Evolutionary conservation across 2,888 invertebrate species (phyloP).

Genomic region (Nomada fabriciana): DNA sequence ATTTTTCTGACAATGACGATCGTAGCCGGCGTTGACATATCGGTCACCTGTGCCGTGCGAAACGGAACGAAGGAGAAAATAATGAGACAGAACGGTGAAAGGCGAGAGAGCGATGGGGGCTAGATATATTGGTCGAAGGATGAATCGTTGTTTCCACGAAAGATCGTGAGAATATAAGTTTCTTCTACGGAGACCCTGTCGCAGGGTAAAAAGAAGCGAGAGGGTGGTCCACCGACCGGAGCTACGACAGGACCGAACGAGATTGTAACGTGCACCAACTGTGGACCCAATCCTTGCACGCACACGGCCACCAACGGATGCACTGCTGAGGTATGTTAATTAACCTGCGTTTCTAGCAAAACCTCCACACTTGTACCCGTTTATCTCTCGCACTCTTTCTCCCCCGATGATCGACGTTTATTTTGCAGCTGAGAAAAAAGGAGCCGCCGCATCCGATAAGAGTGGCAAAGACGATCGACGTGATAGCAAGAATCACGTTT

Average conservation of each 20-base stretch:
- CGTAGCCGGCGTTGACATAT: conserved; percentile 13
- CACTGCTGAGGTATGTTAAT: conserved; percentile 90
- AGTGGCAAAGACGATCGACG: conserved; percentile 97
- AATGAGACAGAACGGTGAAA: neutral
- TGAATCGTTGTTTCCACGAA: conserved; percentile 74
- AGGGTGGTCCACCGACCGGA: conserved; percentile 84
- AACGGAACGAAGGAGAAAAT: neutral
- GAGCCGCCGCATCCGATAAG: conserved; percentile 96
- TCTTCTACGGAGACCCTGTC: conserved; percentile 83
- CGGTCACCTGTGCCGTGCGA: neutral
- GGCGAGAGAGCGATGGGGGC: neutral
- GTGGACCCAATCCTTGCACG: conserved; percentile 93
- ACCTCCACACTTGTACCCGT: too few relatives aligned
- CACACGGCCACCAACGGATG: conserved; percentile 95
- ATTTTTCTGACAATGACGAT: neutral
- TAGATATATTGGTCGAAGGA: conserved; percentile 66
- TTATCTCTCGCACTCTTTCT: too few relatives aligned
- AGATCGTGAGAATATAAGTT: conserved; percentile 72
- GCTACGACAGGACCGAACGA: conserved; percentile 89
- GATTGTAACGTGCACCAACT: conserved; percentile 93
- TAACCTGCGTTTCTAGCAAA: neutral
- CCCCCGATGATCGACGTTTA: conserved; percentile 16
- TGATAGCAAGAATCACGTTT: conserved; percentile 96
- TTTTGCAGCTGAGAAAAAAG: conserved; percentile 95
- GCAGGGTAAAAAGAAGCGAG: conserved; percentile 94